These are phyloP conservation scores for Etheostoma spectabile DNA, from an alignment of 2,113 vertebrate species.

Conservation along the genomic window DNA sequence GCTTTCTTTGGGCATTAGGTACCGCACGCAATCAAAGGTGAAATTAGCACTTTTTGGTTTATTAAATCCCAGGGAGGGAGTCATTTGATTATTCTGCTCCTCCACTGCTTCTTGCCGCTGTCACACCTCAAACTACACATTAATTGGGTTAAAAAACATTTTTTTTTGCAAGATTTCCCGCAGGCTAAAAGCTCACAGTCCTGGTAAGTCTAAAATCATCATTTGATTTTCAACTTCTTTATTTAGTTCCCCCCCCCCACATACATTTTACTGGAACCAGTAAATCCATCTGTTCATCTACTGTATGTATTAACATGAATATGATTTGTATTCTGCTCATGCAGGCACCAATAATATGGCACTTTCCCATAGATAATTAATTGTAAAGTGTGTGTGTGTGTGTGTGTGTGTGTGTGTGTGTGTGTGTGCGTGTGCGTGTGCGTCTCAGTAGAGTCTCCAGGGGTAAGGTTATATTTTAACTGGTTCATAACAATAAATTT, in stretches of 20 bases:
- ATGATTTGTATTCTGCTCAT: conserved; percentile 45
- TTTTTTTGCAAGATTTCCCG: conserved; percentile 48
- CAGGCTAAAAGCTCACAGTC: conserved; percentile 20
- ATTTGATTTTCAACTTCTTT: conserved; percentile 35
- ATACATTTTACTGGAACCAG: conserved; percentile 11
- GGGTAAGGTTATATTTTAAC: conserved; percentile 35
- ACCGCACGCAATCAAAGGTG: conserved; percentile 75
- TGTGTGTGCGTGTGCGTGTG: no score
- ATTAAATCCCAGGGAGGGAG: conserved; percentile 72
- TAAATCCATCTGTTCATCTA: conserved; percentile 1
- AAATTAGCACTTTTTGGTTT: conserved; percentile 79
- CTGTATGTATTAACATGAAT: conserved; percentile 44
- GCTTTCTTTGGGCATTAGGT: conserved; percentile 72
- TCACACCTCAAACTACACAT: conserved; percentile 79
- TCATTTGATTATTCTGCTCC: conserved; percentile 73
- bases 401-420: background rate
- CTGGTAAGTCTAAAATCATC: conserved; percentile 16
- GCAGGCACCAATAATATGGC: conserved; percentile 14
- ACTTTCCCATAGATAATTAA: conserved; percentile 46
- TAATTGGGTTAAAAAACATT: conserved; percentile 76
- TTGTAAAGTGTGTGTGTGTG: conserved; percentile 47
- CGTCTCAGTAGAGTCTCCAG: conserved; percentile 22
- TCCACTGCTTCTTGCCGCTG: conserved; percentile 66
- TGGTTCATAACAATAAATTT: conserved; percentile 42
- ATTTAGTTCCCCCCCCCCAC: conserved; percentile 9